Percentiles rank a stretch among this genome's conserved stretches.
These are phyloP conservation scores for Megalops atlanticus DNA, from an alignment of 2,113 vertebrate species.

Conservation along the genomic window DNA sequence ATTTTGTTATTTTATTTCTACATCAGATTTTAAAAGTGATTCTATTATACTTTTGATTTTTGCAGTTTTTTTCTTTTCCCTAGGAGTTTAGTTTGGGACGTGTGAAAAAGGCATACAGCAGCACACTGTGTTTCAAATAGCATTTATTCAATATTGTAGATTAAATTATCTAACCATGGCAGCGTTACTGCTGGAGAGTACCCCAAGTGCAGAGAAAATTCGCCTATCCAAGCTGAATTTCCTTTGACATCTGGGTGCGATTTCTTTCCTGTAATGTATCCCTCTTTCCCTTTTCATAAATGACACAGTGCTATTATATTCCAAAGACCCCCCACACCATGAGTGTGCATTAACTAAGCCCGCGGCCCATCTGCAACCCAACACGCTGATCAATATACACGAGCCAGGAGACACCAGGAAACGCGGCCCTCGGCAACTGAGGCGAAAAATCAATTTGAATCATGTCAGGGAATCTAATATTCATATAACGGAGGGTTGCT, in stretches of 20 bases:
- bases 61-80: background rate
- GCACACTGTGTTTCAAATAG: background rate
- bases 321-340: background rate
- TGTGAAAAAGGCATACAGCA: background rate
- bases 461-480: constrained; percentile 22
- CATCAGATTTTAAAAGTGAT: no score
- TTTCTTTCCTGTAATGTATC: constrained; percentile 6
- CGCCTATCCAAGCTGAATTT: background rate
- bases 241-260: background rate
- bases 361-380: background rate
- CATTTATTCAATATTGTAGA: background rate
- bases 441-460: constrained; percentile 5
- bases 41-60: no score
- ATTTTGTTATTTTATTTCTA: no score
- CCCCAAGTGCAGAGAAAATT: background rate
- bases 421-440: constrained; percentile 1
- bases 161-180: background rate
- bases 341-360: background rate
- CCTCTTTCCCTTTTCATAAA: background rate
- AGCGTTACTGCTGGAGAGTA: background rate
- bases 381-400: constrained; percentile 12
- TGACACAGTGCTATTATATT: background rate
- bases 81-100: background rate
- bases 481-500: constrained; percentile 5
- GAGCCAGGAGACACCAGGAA: constrained; percentile 14